Base-by-base conservation (phyloP, 92 coral and sea anemone genomes). In the Blastomussa wellsi region DNA sequence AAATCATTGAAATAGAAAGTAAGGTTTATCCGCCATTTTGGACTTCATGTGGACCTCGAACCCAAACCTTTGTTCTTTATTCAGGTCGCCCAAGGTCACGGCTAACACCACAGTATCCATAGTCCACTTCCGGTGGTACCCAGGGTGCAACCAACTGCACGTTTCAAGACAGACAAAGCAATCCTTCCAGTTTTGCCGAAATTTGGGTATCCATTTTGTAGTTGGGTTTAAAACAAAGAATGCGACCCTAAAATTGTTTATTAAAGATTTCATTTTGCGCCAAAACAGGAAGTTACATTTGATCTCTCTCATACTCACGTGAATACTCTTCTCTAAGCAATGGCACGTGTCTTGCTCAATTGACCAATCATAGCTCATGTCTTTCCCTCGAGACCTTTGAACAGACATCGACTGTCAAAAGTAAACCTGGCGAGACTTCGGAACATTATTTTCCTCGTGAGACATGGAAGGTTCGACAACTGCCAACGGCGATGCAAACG, bases 21-120 rank as follows among this genome's bases (percentile, higher is more conserved):
- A 62, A 37, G 33, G 41, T 41, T 36, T 80, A 73, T 84, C 91
- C 93, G 92, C 95, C 95, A 92, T 92, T 59, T 90, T 92, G 91
- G 19, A 36, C 38, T 73, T 26, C 76, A 57, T 15, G 38, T n/a
- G 20, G n/a, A 74, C 81, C 28, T 17, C 9, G 33, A 41, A 39
- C 83, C 29, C 51, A 79, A 77, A 41, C 64, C 53, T 53, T 80
- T 69, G 65, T 77, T 41, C 65, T 24, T 29, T 55, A 5, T 57
- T 28, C 86, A 86, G 83, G 86, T 81, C 79, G 75, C 29, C 68
- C 72, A 85, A 89, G 89, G 89, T 75, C 77, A 76, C 26, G 3
- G 37, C 6, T 24, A 29, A 35, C 20, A 72, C 13, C 17, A 9
- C 12, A 0, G 65, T 42, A 26, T 77, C 67, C 57, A 80, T 29